phyloP scores from a whole-genome alignment of 2,113 vertebrate species.

The Nerophis ophidion region DNA sequence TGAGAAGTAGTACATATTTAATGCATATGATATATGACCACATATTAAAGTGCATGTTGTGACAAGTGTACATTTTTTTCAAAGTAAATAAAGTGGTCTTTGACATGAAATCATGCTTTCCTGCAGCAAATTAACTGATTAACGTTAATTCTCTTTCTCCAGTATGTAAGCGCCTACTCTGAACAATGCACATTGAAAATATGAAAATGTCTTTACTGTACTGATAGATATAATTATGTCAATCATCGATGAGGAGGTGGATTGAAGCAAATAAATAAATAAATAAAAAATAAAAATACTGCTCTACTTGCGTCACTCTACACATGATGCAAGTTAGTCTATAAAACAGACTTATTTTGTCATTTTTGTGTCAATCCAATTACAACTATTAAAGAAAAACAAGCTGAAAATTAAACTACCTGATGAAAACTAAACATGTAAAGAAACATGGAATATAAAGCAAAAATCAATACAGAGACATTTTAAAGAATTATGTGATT shows the following conservation, averaged over 20 bases:
- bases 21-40: neutral
- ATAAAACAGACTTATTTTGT: too few species aligned
- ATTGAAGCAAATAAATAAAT: too few species aligned
- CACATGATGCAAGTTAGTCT: too few species aligned
- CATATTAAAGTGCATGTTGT: neutral
- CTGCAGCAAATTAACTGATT: neutral
- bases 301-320: too few species aligned
- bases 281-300: too few species aligned
- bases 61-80: neutral
- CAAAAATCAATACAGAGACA: too few species aligned
- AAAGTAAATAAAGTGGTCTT: neutral
- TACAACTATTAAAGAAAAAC: too few species aligned
- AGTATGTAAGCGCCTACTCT: neutral
- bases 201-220: neutral
- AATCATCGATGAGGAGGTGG: neutral
- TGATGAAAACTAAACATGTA: too few species aligned
- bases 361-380: too few species aligned
- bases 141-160: slow-evolving; percentile 1
- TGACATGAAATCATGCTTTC: neutral
- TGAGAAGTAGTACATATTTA: neutral
- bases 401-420: too few species aligned
- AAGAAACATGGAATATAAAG: too few species aligned
- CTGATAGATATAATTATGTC: neutral
- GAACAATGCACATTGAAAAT: slow-evolving; percentile 3
- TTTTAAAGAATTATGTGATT: too few species aligned